Conservation (phyloP, 2,888 invertebrate genomes). For the Coenonympha glycerion region DNA sequence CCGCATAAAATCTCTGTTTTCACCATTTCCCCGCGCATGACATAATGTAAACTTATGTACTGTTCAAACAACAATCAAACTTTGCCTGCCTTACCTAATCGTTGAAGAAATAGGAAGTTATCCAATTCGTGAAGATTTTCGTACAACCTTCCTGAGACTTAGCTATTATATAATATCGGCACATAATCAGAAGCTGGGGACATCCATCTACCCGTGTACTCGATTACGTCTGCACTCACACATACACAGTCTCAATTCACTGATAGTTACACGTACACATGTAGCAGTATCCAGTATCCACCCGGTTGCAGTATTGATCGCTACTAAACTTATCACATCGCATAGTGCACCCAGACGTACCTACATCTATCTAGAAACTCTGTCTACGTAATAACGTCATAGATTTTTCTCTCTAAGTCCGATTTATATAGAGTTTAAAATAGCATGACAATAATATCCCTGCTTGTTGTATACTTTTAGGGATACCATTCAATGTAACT, state of each 20-base stretch:
- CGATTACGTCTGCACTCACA: slow-evolving; percentile 11
- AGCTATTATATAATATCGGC: too few relatives aligned
- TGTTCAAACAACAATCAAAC: too few relatives aligned
- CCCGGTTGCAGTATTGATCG: slow-evolving; percentile 28
- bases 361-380: background rate
- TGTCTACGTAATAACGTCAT: background rate
- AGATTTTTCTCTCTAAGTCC: background rate
- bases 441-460: background rate
- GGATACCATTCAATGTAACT: background rate
- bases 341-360: slow-evolving; percentile 26
- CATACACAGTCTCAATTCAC: slow-evolving; percentile 5
- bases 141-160: too few relatives aligned
- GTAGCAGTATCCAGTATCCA: slow-evolving; percentile 5
- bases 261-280: slow-evolving; percentile 2
- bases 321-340: slow-evolving; percentile 16
- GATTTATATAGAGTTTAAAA: background rate
- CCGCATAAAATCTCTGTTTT: too few relatives aligned
- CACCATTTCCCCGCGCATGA: too few relatives aligned
- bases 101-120: too few relatives aligned
- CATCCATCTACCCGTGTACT: too few relatives aligned
- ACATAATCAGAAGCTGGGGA: too few relatives aligned
- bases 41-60: too few relatives aligned
- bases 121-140: too few relatives aligned
- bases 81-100: too few relatives aligned
- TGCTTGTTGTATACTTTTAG: slow-evolving; percentile 1